Base-by-base conservation (phyloP, 2,888 invertebrate species). In the Rapana venosa region DNA sequence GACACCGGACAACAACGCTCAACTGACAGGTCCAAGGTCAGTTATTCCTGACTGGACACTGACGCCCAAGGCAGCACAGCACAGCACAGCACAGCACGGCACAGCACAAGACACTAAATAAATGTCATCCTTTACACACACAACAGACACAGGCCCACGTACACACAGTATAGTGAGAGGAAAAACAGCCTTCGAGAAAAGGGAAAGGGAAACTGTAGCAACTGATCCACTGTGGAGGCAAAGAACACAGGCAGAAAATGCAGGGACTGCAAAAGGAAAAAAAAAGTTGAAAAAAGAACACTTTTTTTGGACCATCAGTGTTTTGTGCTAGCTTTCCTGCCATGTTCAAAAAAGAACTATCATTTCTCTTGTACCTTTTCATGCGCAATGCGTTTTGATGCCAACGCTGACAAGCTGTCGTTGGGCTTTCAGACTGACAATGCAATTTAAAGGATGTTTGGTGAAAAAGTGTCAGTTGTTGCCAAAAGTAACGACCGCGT, bases 181-280 rank as follows among this genome's bases (percentile, higher is more conserved):
- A 36, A 83, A 66, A 83, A 83, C 81, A 47, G 11, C 36, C 47
- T 83, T 79, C 15, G 32, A 35, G 79, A 26, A 86, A 66, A 32
- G 66, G 66, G n/a, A 58, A 32, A 66, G 84, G 56, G 30, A 58
- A 17, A 85, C 86, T 66, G 86, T 66, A 86, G 86, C 86, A 86
- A 86, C 58, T 86, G 61, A 66, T 61, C 86, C 86, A 86, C 86
- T 32, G 86, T 86, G 61, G 66, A 35, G 58, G 61, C 86, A 86
- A 86, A 58, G 32, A 86, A 86, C 61, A 61, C 86, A 86, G 86
- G 86, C 86, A 86, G 61, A 86, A 86, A 86, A 86, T 86, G 86
- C 86, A 86, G 32, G 86, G 61, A 86, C 86, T 86, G 86, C 61
- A 86, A 66, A 83, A 66, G 15, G 47, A 66, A 35, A 66, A 61